Base-by-base conservation (phyloP, 2,888 invertebrate species). In the Hirtodrosophila trivittata region DNA sequence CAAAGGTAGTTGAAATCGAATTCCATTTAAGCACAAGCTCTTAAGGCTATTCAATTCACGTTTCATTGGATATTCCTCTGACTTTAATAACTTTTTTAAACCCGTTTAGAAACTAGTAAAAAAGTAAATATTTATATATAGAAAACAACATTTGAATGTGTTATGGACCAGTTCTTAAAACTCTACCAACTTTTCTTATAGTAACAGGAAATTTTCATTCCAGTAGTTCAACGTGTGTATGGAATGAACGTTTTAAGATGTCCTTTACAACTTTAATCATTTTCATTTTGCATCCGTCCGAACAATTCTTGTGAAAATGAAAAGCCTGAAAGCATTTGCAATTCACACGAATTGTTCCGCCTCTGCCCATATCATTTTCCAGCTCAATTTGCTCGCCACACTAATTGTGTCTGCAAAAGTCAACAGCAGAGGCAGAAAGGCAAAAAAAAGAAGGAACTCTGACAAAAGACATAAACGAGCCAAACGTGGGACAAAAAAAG, bases 371-470 rank as follows among this genome's bases (percentile, higher is more conserved):
- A 21, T 52, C 57, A 57, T 49, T 65, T 64, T 37, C 43, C 30
- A 12, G 46, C 57, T 35, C 64, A 57, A 47, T 66, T 47, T 55
- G 30, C 46, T 43, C 21, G 26, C 7, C 35, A 18, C 30, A 51
- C 55, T 64, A 58, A 73, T 73, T 55, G 68, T 55, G 46, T 49
- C 43, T 64, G 67, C 16, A 32, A 41, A 66, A 67, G 67, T 65
- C 73, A 72, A 35, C 52, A 54, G 30, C 71, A 75, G 75, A 50
- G 67, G 37, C 72, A 56, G 47, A 62, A 32, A 21, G 10, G 16
- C 35, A 30, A 3, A 35, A 32, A n/a, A 21, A 9, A 42, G 1
- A 35, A 39, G 37, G 13, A 51, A 64, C 58, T 66, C 54, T 67
- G 52, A 50, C 55, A 45, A 42, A 25, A 46, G 57, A 38, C 30